Base-by-base conservation (phyloP, 1,140 invertebrate genomes). In the Oryctes rhinoceros region DNA sequence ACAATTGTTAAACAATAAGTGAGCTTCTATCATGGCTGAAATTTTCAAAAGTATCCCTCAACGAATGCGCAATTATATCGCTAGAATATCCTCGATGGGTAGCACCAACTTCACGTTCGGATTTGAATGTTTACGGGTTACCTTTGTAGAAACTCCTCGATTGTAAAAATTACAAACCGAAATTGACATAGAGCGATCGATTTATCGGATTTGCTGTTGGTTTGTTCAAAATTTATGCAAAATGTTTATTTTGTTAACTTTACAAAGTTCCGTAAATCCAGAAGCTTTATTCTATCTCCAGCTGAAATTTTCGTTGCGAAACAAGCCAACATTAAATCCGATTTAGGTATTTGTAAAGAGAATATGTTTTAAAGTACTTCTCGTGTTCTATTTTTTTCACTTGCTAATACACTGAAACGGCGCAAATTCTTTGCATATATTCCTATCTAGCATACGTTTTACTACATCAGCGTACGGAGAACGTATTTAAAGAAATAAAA, bases 361-460 rank as follows among this genome's bases (percentile, higher is more conserved):
- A 59, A 6, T 59, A 59, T 59, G 53, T 59, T 59, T 59, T 59
- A 59, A 59, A 59, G n/a, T 59, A 59, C 53, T 59, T 59, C 18
- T 18, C 53, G 18, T 59, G 53, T 59, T 59, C 53, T 59, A 15
- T 53, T 15, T 59, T 15, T 59, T n/a, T 59, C 53, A 59, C 15
- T 59, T 59, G 53, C 53, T 59, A 59, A 4, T 18, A 59, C 53
- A 59, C 53, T 59, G 53, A 59, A 59, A 59, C 53, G 18, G 15
- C 15, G 53, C 53, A 59, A 59, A 59, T 59, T n/a, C 15, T 59
- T 59, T 59, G 9, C 9, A 59, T 59, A 18, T 59, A 59, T 18
- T 59, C n/a, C 3, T 59, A 59, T 59, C 53, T 59, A 59, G 49
- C 53, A 18, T 59, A 59, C 18, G n/a, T 59, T 20, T 59, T n/a